Evolutionary conservation across 2,888 invertebrate genomes (phyloP).

Genomic region (Dimorphilus gyrociliatus): DNA sequence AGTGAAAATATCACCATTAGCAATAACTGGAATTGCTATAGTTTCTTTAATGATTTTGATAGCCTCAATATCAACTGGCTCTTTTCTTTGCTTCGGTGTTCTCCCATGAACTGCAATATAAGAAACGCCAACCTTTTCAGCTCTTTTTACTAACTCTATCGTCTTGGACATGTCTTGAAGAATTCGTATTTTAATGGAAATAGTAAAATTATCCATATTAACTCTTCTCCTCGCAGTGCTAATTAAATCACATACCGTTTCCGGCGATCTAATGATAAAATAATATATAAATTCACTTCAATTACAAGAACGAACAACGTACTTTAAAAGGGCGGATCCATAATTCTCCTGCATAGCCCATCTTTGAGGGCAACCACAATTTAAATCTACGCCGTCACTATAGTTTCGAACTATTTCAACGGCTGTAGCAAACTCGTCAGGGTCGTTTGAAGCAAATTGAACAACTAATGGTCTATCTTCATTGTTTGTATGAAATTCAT

Average conservation of each 20-base stretch:
- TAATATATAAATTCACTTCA: too few species aligned
- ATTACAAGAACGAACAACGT: too few species aligned
- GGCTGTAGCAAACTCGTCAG: slow-evolving; percentile 65
- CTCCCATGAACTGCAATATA: slow-evolving; percentile 82
- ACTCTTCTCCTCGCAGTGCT: slow-evolving; percentile 55
- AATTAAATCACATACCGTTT: slow-evolving; percentile 63
- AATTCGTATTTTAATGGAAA: slow-evolving; percentile 81
- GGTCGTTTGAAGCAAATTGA: slow-evolving; percentile 81
- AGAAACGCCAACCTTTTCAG: slow-evolving; percentile 69
- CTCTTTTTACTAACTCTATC: slow-evolving; percentile 57
- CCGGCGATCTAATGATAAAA: slow-evolving; percentile 67
- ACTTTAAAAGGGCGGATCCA: too few species aligned
- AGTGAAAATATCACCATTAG: slow-evolving; percentile 72
- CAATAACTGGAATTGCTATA: slow-evolving; percentile 65
- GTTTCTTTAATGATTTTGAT: slow-evolving; percentile 54
- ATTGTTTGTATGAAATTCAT: slow-evolving; percentile 39
- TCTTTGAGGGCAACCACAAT: slow-evolving; percentile 88
- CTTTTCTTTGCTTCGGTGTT: slow-evolving; percentile 61
- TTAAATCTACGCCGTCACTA: slow-evolving; percentile 80
- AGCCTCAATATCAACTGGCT: slow-evolving; percentile 50
- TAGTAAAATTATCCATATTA: slow-evolving; percentile 52
- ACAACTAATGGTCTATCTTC: slow-evolving; percentile 71
- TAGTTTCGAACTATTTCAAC: slow-evolving; percentile 67
- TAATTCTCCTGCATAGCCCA: slow-evolving; percentile 85
- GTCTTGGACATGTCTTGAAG: too few species aligned